phyloP scores from a whole-genome alignment of 2,888 invertebrate genomes.

The Drosophila bunnanda region DNA sequence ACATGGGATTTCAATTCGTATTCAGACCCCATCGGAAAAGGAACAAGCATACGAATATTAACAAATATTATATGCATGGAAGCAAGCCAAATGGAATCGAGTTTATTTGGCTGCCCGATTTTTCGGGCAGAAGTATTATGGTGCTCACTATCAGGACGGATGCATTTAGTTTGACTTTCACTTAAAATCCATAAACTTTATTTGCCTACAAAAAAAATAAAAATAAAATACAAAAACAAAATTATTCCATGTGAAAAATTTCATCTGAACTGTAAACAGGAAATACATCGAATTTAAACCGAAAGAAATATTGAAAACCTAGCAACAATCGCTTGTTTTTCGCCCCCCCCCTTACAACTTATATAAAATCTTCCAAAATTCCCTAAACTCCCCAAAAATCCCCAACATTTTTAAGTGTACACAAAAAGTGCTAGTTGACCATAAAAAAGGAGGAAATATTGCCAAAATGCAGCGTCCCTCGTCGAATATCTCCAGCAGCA shows the following conservation, averaged over 20 bases:
- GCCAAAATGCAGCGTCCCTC: constrained; percentile 72
- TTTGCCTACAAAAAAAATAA: neutral
- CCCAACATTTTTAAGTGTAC: neutral
- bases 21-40: constrained; percentile 1
- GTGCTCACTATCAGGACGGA: constrained; percentile 7
- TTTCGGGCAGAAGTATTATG: constrained; percentile 4
- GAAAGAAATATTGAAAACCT: neutral
- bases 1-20: constrained; percentile 10
- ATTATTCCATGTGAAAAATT: constrained; percentile 5
- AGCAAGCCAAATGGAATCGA: constrained; percentile 11
- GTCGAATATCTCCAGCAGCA: constrained; percentile 76
- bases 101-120: constrained; percentile 4
- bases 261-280: constrained; percentile 13
- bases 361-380: neutral
- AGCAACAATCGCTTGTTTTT: constrained; percentile 5
- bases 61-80: neutral
- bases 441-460: neutral
- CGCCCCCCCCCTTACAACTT: too few species aligned
- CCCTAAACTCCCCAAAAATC: neutral
- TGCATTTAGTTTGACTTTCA: constrained; percentile 6
- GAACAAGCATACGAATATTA: neutral
- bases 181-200: neutral
- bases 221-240: neutral
- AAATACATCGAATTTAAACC: neutral
- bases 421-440: constrained; percentile 9